Evolutionary conservation across 2,888 invertebrate species (phyloP).

Genomic region (Ischnura elegans): DNA sequence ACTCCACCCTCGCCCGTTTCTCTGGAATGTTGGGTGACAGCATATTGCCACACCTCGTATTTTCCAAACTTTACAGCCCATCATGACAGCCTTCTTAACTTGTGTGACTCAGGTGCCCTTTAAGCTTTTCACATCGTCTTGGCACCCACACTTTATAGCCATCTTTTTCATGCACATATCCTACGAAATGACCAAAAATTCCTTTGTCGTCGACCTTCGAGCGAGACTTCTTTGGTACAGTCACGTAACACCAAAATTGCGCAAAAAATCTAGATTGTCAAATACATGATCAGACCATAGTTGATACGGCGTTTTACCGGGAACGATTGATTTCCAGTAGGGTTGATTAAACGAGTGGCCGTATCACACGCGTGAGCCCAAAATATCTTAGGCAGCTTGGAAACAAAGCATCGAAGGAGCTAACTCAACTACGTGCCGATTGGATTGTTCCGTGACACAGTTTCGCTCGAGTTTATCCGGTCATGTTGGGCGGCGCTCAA

Average conservation of each 20-base stretch:
- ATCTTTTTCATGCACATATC: slow-evolving; percentile 2
- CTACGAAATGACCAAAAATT: background rate
- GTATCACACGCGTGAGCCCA: background rate
- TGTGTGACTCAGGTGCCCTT: slow-evolving; percentile 72
- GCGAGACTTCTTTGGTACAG: background rate
- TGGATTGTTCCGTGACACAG: slow-evolving; percentile 67
- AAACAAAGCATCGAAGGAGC: background rate
- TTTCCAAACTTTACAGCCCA: slow-evolving; percentile 72
- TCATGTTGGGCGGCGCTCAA: background rate
- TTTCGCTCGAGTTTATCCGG: slow-evolving; percentile 70
- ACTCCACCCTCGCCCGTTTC: slow-evolving; percentile 69
- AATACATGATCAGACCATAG: background rate
- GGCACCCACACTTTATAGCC: background rate
- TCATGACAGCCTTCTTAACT: slow-evolving; percentile 71
- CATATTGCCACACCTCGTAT: slow-evolving; percentile 73
- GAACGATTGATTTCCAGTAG: background rate
- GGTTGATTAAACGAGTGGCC: background rate
- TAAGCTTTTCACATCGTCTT: slow-evolving; percentile 70
- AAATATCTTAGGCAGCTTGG: background rate
- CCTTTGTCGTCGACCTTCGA: background rate
- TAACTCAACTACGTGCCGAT: background rate
- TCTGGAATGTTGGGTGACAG: slow-evolving; percentile 72
- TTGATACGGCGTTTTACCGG: background rate
- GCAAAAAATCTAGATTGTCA: background rate
- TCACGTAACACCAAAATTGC: background rate